Evolutionary conservation across 2,113 vertebrate genomes (phyloP).

Genomic region (Sisor rabdophorus): DNA sequence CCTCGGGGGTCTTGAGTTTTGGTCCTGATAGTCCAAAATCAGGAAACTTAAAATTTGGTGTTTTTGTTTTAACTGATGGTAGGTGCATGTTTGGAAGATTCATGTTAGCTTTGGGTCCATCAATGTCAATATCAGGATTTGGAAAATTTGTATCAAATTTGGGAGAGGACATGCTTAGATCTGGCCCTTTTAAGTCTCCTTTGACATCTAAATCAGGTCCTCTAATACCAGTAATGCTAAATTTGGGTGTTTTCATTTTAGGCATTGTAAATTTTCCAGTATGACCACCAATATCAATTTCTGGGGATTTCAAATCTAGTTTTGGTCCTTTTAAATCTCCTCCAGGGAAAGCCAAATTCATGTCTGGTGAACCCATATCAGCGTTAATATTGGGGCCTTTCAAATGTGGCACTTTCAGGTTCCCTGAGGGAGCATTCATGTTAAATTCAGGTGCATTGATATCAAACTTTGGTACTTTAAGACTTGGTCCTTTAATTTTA

Average conservation of each 20-base stretch:
- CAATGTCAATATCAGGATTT: slow-evolving; percentile 41
- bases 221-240: slow-evolving; percentile 33
- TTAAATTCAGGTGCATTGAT: slow-evolving; percentile 52
- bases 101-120: slow-evolving; percentile 48
- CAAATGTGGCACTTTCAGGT: slow-evolving; percentile 41
- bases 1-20: slow-evolving; percentile 23
- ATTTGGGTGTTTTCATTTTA: slow-evolving; percentile 40
- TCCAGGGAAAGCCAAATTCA: slow-evolving; percentile 47
- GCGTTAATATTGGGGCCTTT: slow-evolving; percentile 59
- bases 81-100: slow-evolving; percentile 40
- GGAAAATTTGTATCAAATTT: slow-evolving; percentile 42
- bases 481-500: slow-evolving; percentile 40
- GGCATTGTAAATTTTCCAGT: slow-evolving; percentile 55
- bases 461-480: slow-evolving; percentile 45
- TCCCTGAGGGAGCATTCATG: slow-evolving; percentile 45
- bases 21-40: slow-evolving; percentile 54
- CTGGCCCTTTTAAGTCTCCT: slow-evolving; percentile 51
- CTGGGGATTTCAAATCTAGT: slow-evolving; percentile 50
- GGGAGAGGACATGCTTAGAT: slow-evolving; percentile 35
- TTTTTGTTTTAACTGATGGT: slow-evolving; percentile 50
- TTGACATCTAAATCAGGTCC: slow-evolving; percentile 50
- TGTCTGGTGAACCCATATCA: slow-evolving; percentile 48
- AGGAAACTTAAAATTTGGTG: slow-evolving; percentile 53
- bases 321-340: slow-evolving; percentile 48
- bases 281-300: slow-evolving; percentile 48